Conservation (phyloP, 2,797 vertebrate genomes). For the Acestrorhynchus altus region DNA sequence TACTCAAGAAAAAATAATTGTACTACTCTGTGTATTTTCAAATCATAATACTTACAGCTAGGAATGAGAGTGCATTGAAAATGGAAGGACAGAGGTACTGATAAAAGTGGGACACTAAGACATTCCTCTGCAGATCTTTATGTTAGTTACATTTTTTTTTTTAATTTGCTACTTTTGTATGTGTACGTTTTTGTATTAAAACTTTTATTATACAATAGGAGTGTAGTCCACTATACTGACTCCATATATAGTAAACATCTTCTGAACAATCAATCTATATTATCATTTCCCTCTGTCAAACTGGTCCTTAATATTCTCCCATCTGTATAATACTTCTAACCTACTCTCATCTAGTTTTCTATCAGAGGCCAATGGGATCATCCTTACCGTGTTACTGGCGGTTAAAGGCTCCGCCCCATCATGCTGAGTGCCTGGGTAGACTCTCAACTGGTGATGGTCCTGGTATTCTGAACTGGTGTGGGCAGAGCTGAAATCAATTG, state of each 20-base stretch:
- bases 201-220: too few relatives aligned
- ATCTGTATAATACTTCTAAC: neutral
- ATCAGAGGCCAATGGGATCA: conserved; percentile 19
- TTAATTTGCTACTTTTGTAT: neutral
- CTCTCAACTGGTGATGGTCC: conserved; percentile 79
- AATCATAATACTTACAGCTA: neutral
- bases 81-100: neutral
- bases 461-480: conserved; percentile 75
- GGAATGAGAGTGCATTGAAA: neutral
- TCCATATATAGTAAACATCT: neutral
- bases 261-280: too few relatives aligned
- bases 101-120: neutral
- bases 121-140: neutral
- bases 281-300: too few relatives aligned
- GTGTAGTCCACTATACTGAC: neutral
- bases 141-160: neutral
- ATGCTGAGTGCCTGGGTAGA: conserved; percentile 79
- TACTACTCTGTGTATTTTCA: neutral
- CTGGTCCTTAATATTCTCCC: too few relatives aligned
- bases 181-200: neutral
- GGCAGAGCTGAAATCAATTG: conserved; percentile 77
- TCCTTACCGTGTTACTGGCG: conserved; percentile 74
- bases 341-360: neutral
- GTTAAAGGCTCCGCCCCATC: conserved; percentile 73
- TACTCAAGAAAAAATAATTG: neutral